Base-by-base conservation (phyloP, 2,113 vertebrate species). In the Rhea americana region DNA sequence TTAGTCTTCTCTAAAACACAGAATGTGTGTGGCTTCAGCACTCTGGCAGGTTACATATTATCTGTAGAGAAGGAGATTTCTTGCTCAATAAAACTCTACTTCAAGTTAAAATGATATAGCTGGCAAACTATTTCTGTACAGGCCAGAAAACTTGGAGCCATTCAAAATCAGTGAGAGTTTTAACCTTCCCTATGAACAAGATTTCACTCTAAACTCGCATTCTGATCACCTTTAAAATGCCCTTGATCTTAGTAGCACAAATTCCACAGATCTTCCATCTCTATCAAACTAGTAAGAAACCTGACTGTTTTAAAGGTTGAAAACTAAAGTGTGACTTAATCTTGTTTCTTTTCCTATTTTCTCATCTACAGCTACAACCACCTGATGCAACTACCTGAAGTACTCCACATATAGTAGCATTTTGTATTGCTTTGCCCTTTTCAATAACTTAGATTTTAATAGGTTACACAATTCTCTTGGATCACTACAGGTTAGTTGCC, bases 341-440 rank as follows among this genome's bases (percentile, higher is more conserved):
- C 1, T 8, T 61, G 20, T 25, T 35, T 59, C 32, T 24, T n/a
- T 53, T 65, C 1, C 1, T 9, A 5, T 62, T 75, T 76, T 39
- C 61, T 59, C 74, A n/a, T 45, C 61, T 91, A 55, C 32, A 82
- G n/a, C 5, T 58, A 50, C 11, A 92, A 30, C 13, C 13, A 73
- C 32, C 43, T 86, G 17, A 47, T 53, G 51, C 76, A 94, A 74
- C 25, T 8, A 67, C 21, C 32, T 85, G 17, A 58, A 79, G 43
- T 7, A 22, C 63, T 90, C 53, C 20, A 20, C 7, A 35, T 53
- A 82, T 48, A 6, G 26, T 73, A 94, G 51, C 43, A 5, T 68
- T 92, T 66, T 95, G 35, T 41, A 74, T 43, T 65, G 20, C 72
- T 95, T 81, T 96, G 89, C 91, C 72, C 70, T 96, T 96, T 95